A percentile compares a stretch with the other conserved stretches of the same genome.
Conservation (phyloP, 2,888 invertebrate species). For the Orchesella flavescens region DNA sequence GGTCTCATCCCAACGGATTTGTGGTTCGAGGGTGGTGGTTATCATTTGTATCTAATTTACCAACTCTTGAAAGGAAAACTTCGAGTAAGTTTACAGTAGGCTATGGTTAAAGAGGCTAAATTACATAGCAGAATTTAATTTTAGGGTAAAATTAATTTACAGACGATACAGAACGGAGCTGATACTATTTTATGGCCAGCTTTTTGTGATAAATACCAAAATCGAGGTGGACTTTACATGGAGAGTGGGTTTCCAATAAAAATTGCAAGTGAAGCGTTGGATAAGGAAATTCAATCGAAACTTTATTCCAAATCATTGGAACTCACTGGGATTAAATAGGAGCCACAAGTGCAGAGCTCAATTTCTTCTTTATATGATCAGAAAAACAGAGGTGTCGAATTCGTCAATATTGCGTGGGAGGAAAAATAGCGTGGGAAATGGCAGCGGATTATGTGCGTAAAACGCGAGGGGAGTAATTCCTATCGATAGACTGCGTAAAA, state of each 20-base stretch:
- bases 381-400: no score
- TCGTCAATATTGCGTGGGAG: no score
- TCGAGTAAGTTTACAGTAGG: conserved; percentile 28
- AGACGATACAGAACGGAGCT: conserved; percentile 82
- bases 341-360: no score
- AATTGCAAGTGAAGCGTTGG: not conserved
- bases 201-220: conserved; percentile 83
- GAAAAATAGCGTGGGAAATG: no score
- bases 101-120: no score
- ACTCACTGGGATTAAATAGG: conserved; percentile 4
- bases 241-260: conserved; percentile 73
- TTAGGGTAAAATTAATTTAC: no score
- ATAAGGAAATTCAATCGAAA: not conserved
- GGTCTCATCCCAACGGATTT: conserved; percentile 79
- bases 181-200: conserved; percentile 84
- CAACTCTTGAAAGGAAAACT: not conserved
- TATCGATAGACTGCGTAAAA: no score
- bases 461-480: no score
- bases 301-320: conserved; percentile 1
- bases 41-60: no score
- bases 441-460: no score
- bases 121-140: no score
- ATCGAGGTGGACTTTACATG: conserved; percentile 85
- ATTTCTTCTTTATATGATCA: no score
- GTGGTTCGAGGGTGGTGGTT: not conserved